Evolutionary conservation across 2,113 vertebrate species (phyloP).

Genomic region (Microcebus griseorufus): DNA sequence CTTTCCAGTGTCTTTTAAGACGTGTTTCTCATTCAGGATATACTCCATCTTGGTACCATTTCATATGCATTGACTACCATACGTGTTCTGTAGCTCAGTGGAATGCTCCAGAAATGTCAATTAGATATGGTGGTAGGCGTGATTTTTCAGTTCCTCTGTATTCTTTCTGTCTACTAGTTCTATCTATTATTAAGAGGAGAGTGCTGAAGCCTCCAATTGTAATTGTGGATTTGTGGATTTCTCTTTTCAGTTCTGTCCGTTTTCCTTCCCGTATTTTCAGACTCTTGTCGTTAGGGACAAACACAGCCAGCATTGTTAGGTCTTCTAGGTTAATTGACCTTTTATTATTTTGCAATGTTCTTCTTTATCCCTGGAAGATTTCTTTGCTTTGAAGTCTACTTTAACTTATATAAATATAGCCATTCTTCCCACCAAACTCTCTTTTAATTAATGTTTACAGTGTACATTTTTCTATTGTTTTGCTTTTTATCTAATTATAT

Average conservation of each 20-base stretch:
- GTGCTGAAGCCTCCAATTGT: not conserved
- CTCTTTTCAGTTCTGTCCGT: not conserved
- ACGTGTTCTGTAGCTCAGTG: not conserved
- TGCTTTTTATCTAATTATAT: not conserved
- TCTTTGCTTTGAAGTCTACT: not conserved
- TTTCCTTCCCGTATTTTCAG: too few relatives aligned
- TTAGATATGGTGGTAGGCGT: not conserved
- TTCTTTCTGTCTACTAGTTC: not conserved
- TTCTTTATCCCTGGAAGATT: not conserved
- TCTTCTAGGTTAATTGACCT: not conserved
- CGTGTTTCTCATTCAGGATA: not conserved
- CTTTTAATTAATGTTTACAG: not conserved
- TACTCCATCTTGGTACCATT: not conserved
- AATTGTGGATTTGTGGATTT: fast-evolving
- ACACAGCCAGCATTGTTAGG: fast-evolving
- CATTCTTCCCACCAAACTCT: too few relatives aligned
- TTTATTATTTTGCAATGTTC: too few relatives aligned
- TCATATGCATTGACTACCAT: fast-evolving
- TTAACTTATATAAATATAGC: not conserved
- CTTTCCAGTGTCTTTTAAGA: not conserved
- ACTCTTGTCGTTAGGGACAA: too few relatives aligned
- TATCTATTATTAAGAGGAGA: fast-evolving
- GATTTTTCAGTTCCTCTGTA: not conserved
- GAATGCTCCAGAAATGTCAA: not conserved
- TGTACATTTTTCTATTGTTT: not conserved